Percentiles rank a stretch among this genome's conserved stretches.
Evolutionary conservation across 2,888 invertebrate genomes (phyloP).

Genomic region (Pandemis heparana): DNA sequence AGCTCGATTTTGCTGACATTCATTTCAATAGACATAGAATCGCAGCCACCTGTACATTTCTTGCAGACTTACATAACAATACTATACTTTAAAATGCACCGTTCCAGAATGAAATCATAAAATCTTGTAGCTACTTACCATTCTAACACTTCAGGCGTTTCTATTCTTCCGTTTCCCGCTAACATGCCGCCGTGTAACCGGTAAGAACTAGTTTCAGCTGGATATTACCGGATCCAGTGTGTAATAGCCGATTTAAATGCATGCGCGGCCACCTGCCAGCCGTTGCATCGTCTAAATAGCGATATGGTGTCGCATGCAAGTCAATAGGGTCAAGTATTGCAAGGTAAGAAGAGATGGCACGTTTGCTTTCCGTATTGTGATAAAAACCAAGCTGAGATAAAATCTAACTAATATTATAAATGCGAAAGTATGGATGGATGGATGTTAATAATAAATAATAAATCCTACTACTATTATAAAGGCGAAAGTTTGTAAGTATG

Average conservation of each 20-base stretch:
- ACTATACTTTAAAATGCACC: not conserved
- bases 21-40: too few relatives aligned
- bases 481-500: too few relatives aligned
- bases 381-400: not conserved
- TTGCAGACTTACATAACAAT: too few relatives aligned
- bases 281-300: slow-evolving; percentile 37
- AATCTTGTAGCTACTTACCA: not conserved
- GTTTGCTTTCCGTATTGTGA: not conserved
- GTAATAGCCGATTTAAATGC: slow-evolving; percentile 46
- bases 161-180: slow-evolving; percentile 25
- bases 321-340: slow-evolving; percentile 27
- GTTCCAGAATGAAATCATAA: too few relatives aligned
- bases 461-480: too few relatives aligned
- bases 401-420: too few relatives aligned
- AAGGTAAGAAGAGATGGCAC: not conserved
- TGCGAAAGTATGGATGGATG: too few relatives aligned
- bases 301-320: slow-evolving; percentile 30
- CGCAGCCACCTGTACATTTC: too few relatives aligned
- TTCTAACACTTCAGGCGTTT: slow-evolving; percentile 6
- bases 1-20: too few relatives aligned
- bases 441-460: too few relatives aligned
- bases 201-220: slow-evolving; percentile 37
- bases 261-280: slow-evolving; percentile 37
- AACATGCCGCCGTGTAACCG: slow-evolving; percentile 27
- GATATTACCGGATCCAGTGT: slow-evolving; percentile 32